Evolutionary conservation across 2,113 vertebrate genomes (phyloP).

Genomic region (Mellivora capensis): DNA sequence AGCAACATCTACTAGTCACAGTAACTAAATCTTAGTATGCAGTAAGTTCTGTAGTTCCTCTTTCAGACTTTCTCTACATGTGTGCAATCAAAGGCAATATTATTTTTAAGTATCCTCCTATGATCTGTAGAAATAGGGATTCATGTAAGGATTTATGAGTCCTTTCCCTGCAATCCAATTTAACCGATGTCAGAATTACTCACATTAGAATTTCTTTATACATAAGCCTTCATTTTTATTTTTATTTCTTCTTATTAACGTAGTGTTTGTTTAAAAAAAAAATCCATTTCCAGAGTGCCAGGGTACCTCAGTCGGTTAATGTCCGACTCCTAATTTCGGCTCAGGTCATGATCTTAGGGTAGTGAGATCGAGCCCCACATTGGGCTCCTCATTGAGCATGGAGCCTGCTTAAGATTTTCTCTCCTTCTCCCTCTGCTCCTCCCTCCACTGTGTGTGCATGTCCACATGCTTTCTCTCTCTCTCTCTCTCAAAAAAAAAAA

Average conservation of each 20-base stretch:
- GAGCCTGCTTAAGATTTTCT: background rate
- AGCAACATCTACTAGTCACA: background rate
- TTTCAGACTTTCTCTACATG: background rate
- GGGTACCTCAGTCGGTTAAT: background rate
- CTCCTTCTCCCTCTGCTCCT: background rate
- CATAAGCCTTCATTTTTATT: background rate
- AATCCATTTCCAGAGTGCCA: background rate
- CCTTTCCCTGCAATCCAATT: background rate
- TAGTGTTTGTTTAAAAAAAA: background rate
- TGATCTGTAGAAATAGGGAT: background rate
- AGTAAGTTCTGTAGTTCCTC: background rate
- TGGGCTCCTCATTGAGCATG: background rate
- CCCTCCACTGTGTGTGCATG: no score
- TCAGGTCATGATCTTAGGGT: background rate
- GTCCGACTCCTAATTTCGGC: background rate
- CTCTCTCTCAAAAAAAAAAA: background rate
- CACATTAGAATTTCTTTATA: background rate
- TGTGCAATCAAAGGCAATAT: background rate
- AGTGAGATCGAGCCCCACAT: background rate
- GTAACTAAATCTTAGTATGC: background rate
- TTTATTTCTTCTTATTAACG: background rate
- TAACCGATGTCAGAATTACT: background rate
- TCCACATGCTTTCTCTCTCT: background rate
- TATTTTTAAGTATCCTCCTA: background rate
- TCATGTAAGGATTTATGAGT: background rate